Percentiles rank a stretch among this genome's conserved stretches.
These are phyloP conservation scores for Cheilosia grossa DNA, from an alignment of 2,888 invertebrate species.

Conservation along the genomic window DNA sequence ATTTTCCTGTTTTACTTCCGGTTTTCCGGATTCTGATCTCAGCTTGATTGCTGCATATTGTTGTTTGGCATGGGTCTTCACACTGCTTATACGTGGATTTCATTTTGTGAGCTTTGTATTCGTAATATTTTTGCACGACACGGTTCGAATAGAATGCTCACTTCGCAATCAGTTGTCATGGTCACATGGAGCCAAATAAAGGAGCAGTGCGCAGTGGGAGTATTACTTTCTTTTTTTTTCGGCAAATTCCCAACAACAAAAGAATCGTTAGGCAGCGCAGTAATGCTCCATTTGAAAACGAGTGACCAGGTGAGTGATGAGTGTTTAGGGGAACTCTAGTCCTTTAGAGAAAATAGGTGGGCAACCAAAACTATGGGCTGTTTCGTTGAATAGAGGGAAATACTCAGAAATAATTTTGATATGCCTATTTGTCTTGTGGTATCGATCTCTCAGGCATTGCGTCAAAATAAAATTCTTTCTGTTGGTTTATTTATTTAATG, in stretches of 20 bases:
- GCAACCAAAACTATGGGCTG: too few species aligned
- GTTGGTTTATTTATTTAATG: too few species aligned
- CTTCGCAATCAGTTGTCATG: constrained; percentile 40
- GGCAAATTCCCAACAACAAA: neutral
- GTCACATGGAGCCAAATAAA: constrained; percentile 51
- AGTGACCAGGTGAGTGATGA: neutral
- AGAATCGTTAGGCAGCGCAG: neutral
- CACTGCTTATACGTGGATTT: constrained; percentile 11
- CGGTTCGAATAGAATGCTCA: constrained; percentile 51
- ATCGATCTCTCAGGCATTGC: too few species aligned
- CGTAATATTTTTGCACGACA: constrained; percentile 59
- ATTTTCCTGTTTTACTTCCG: constrained; percentile 84
- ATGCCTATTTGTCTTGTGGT: too few species aligned
- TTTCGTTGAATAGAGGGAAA: too few species aligned
- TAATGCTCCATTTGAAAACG: neutral
- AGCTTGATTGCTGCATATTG: constrained; percentile 79
- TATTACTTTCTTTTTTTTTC: neutral
- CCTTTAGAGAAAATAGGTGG: neutral
- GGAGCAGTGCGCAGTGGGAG: neutral
- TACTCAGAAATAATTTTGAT: too few species aligned
- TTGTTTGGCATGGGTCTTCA: neutral
- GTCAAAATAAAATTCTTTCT: too few species aligned
- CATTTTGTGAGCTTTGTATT: constrained; percentile 51
- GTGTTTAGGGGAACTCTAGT: neutral
- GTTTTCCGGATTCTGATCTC: constrained; percentile 82